These are phyloP conservation scores for Aphelenchoides bicaudatus DNA, from an alignment of 2,888 invertebrate genomes.

Conservation along the genomic window DNA sequence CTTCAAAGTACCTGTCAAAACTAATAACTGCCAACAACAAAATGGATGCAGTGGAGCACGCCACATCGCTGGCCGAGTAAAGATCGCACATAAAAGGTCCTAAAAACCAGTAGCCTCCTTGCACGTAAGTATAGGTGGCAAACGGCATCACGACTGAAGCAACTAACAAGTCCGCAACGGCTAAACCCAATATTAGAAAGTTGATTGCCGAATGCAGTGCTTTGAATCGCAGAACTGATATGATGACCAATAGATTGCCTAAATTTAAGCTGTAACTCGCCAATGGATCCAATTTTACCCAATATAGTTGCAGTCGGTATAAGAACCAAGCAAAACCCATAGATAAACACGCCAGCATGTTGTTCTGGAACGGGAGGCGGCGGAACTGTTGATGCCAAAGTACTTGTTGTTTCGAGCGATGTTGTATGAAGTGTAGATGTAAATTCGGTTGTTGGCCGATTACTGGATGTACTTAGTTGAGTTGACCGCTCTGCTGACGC, in stretches of 20 bases:
- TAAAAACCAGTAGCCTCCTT: conserved; percentile 62
- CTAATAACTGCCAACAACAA: conserved; percentile 65
- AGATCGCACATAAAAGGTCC: conserved; percentile 64
- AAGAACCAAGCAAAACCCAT: conserved; percentile 42
- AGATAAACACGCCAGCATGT: conserved; percentile 30
- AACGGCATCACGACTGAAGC: conserved; percentile 59
- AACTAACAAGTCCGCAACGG: conserved; percentile 58
- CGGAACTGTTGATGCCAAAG: background rate
- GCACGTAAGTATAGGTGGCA: conserved; percentile 59
- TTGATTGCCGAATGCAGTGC: conserved; percentile 89
- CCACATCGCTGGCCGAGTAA: conserved; percentile 65
- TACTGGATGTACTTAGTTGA: background rate
- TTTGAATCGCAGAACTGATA: conserved; percentile 55
- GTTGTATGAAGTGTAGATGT: background rate
- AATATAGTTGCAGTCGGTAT: conserved; percentile 36
- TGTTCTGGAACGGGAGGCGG: conserved; percentile 3
- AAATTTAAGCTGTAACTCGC: conserved; percentile 48
- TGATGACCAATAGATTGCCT: conserved; percentile 56
- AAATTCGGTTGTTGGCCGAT: background rate
- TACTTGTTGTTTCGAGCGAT: background rate
- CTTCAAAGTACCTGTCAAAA: conserved; percentile 63
- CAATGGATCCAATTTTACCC: conserved; percentile 27
- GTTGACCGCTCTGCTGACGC: background rate
- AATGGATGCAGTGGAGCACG: conserved; percentile 65
- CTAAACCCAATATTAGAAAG: conserved; percentile 90